Percentiles rank a stretch among this genome's conserved stretches.
Evolutionary conservation across 1,140 invertebrate species (phyloP).

Genomic region (Sitobion miscanthi): DNA sequence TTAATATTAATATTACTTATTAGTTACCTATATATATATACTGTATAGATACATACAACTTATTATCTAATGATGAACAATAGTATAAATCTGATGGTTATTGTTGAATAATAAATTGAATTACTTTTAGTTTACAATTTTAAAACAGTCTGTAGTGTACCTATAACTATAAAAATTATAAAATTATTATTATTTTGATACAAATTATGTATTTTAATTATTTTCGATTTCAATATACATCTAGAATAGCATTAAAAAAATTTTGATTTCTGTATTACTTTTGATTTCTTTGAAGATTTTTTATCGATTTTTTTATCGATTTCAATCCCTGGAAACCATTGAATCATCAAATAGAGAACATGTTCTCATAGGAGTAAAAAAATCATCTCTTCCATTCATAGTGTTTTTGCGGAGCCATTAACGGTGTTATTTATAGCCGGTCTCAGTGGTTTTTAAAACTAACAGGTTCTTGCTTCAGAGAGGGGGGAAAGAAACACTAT

Average conservation of each 20-base stretch:
- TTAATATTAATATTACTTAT: too few species aligned
- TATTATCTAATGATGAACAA: too few species aligned
- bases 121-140: too few species aligned
- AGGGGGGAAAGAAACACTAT: background rate
- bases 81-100: too few species aligned
- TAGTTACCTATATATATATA: too few species aligned
- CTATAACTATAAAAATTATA: too few species aligned
- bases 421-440: slow-evolving; percentile 48
- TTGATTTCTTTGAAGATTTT: background rate
- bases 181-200: background rate
- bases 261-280: background rate
- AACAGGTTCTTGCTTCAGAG: background rate
- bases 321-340: background rate
- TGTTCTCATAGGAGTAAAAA: background rate
- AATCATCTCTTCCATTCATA: slow-evolving; percentile 27
- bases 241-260: too few species aligned
- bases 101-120: too few species aligned
- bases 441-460: slow-evolving; percentile 30
- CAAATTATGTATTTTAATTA: background rate
- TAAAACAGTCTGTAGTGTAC: too few species aligned
- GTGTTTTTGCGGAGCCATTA: slow-evolving; percentile 22
- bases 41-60: too few species aligned
- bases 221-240: background rate
- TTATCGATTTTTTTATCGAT: background rate
- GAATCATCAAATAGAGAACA: background rate